Evolutionary conservation across 2,888 invertebrate genomes (phyloP).

Genomic region (Latheticus oryzae): DNA sequence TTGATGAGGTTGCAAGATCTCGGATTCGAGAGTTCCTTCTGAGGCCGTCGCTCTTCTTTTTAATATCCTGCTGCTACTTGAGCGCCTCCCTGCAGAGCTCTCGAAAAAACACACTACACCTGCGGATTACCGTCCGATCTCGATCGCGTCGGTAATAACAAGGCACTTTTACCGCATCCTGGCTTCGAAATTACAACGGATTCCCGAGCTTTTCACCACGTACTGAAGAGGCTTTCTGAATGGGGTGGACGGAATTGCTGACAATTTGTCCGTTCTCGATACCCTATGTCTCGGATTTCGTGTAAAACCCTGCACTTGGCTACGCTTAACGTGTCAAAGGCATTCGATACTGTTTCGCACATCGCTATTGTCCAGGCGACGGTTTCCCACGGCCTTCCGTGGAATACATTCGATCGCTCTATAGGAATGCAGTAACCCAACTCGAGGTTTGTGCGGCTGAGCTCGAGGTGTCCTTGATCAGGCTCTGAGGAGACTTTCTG

Average conservation of each 20-base stretch:
- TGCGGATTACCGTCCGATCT: conserved; percentile 2
- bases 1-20: neutral
- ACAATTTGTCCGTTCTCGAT: neutral
- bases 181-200: neutral
- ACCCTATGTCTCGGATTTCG: neutral
- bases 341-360: conserved; percentile 1
- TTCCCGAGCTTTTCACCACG: neutral
- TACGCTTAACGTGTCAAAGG: neutral
- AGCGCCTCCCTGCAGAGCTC: neutral
- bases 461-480: conserved; percentile 4
- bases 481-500: conserved; percentile 3
- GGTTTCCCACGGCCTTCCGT: neutral
- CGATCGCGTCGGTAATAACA: conserved; percentile 1
- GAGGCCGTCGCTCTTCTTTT: conserved; percentile 8
- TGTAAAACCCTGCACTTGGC: neutral
- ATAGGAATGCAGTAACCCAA: neutral
- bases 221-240: neutral
- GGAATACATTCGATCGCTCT: neutral
- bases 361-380: neutral
- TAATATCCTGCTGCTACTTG: neutral
- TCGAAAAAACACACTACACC: neutral
- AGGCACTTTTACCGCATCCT: neutral
- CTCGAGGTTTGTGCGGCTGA: neutral
- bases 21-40: conserved; percentile 1
- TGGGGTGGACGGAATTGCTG: conserved; percentile 2